Evolutionary conservation across 2,113 vertebrate genomes (phyloP).

Genomic region (Phoxinus phoxinus): DNA sequence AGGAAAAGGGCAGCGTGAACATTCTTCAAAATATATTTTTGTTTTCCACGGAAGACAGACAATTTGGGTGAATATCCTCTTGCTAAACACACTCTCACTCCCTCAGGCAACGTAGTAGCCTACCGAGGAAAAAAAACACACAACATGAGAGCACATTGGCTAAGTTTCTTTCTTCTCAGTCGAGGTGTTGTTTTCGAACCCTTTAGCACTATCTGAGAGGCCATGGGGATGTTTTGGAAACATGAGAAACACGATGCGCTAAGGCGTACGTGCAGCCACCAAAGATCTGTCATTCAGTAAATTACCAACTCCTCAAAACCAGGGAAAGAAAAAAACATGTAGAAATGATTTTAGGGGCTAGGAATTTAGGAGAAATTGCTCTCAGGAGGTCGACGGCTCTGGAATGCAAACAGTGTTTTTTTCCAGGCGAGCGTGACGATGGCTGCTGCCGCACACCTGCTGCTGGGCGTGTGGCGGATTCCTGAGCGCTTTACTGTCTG

Average conservation of each 20-base stretch:
- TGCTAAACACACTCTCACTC: not conserved
- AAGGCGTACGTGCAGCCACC: not conserved
- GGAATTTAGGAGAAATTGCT: not conserved
- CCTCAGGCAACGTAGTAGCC: not conserved
- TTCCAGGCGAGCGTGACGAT: slow-evolving; percentile 25
- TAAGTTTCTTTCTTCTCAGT: not conserved
- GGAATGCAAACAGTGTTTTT: slow-evolving; percentile 47
- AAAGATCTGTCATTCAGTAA: slow-evolving; percentile 31
- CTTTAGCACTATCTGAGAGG: slow-evolving; percentile 22
- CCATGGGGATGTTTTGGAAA: slow-evolving; percentile 15
- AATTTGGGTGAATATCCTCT: not conserved
- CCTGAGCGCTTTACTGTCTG: not conserved
- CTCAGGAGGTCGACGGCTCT: not conserved
- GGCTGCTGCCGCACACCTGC: slow-evolving; percentile 38
- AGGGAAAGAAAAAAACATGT: not conserved
- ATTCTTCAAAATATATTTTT: not conserved
- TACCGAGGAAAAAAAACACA: not conserved
- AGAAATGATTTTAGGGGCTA: not conserved
- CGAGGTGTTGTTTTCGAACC: slow-evolving; percentile 15
- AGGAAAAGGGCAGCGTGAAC: not conserved
- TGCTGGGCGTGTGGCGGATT: slow-evolving; percentile 15
- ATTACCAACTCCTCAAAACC: slow-evolving; percentile 1
- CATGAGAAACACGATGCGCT: not conserved
- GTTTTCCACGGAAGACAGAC: not conserved
- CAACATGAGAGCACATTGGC: not conserved